Base-by-base conservation (phyloP, 2,888 invertebrate species). In the Plagiodera versicolora region DNA sequence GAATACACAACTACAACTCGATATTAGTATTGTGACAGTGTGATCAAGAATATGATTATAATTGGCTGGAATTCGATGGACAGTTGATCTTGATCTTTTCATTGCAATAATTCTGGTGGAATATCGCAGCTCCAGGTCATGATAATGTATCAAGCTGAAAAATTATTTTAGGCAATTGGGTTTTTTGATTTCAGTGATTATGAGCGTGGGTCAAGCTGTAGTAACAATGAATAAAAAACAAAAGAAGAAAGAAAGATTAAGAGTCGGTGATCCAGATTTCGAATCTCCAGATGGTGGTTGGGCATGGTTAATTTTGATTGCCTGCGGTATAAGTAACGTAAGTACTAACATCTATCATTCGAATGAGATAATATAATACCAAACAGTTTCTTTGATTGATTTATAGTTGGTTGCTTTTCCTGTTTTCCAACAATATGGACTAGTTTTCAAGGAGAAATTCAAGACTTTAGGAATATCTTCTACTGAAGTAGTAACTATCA, bases 271-370 rank as follows among this genome's bases (percentile, higher is more conserved):
- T 67, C 75, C 82, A 5, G 84, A 86, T 57, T 89, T 89, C 70
- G 79, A 85, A 49, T 85, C 90, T 0, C 91, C 90, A 0, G 91
- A 91, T 75, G 90, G 89, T 3, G 90, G 90, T 0, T 91, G 90
- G 89, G 89, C 88, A 0, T 91, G 90, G 90, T 81, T 89, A 74
- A 84, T 91, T 18, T 85, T 89, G 24, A 72, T 89, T 4, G 90
- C 89, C 4, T 87, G 87, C 51, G 90, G 90, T 67, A 81, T 87
- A 70, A 88, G 89, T 56, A 90, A 89, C 76, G 90, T 90, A 81
- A 85, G 87, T 85, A 54, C 20, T 20, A 0, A 28, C 10, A n/a
- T n/a, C n/a, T n/a, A n/a, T n/a, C 2, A 11, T 32, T 24, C 24
- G 24, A 24, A 24, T 24, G 24, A 24, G 4, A 3, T 5, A 24